Base-by-base conservation (phyloP, 2,888 invertebrate species). In the Spodoptera littoralis region DNA sequence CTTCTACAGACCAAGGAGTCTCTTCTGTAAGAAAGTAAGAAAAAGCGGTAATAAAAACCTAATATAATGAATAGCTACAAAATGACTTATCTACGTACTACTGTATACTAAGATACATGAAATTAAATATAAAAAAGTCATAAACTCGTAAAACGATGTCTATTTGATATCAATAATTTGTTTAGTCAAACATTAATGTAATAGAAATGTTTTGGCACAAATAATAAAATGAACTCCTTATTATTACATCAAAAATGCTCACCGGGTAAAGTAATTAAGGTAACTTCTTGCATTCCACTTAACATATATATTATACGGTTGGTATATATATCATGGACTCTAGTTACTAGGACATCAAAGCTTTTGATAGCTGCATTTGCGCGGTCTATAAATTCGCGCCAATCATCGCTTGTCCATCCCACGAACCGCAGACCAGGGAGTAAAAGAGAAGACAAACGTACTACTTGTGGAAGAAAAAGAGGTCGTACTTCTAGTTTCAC, bases 401-500 rank as follows among this genome's bases (percentile, higher is more conserved):
- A 98, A 73, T 97, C 96, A 13, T 97, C 95, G 67, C 97, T 97
- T 1, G 98, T 98, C 99, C 99, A 99, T 42, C 97, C 97, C 12
- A 99, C 96, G 11, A 96, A 95, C 24, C 96, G 96, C 36, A 99
- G 91, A 0, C 98, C 98, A 0, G 98, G 98, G 60, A 97, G 96
- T 27, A 99, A 93, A 74, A 98, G 96, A 11, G 97, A 96, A 3
- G 98, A 97, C 12, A 99, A 95, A 27, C 97, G 96, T 30, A 98
- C 97, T 69, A 98, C 95, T 94, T 98, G 98, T 0, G 98, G 98
- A 42, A 98, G 95, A 86, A 99, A 97, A 55, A 99, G 93, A 24
- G 98, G 98, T n/a, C 98, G 96, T 13, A 99, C 98, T 92, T 98
- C 98, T 49, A 97, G 91, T 84, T 98, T 98, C 0, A 98, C 98